phyloP scores from a whole-genome alignment of 1,140 invertebrate species.

The Dreissena polymorpha region DNA sequence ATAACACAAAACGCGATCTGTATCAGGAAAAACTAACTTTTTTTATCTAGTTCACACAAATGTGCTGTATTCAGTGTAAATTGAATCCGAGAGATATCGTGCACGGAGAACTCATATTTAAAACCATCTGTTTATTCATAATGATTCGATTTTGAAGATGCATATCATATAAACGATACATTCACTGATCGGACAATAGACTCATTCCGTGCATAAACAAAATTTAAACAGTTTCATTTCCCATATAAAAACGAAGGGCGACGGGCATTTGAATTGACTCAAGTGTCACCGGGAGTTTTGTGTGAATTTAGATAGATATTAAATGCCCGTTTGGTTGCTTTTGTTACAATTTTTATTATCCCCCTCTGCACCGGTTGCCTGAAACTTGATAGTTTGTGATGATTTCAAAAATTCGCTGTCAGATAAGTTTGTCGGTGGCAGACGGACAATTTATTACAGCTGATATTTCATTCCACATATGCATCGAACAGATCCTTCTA shows the following conservation, averaged over 20 bases:
- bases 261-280: slow-evolving; percentile 48
- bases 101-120: slow-evolving; percentile 39
- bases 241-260: slow-evolving; percentile 22
- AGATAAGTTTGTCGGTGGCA: not conserved
- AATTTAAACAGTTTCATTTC: slow-evolving; percentile 48
- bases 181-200: slow-evolving; percentile 35
- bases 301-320: slow-evolving; percentile 46
- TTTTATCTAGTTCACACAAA: slow-evolving; percentile 52
- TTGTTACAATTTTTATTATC: slow-evolving; percentile 55
- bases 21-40: slow-evolving; percentile 46
- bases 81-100: slow-evolving; percentile 48
- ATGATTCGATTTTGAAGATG: slow-evolving; percentile 49
- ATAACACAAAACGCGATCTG: slow-evolving; percentile 28
- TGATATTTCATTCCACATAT: too few species aligned
- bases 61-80: slow-evolving; percentile 49
- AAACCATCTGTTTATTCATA: slow-evolving; percentile 54
- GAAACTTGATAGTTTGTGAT: slow-evolving; percentile 46
- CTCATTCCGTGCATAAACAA: slow-evolving; percentile 53
- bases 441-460: too few species aligned
- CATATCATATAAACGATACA: slow-evolving; percentile 50
- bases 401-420: slow-evolving; percentile 47
- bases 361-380: slow-evolving; percentile 47
- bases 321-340: slow-evolving; percentile 39
- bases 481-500: too few species aligned
- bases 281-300: slow-evolving; percentile 30